Evolutionary conservation across 2,797 vertebrate genomes (phyloP).

Genomic region (Todus mexicanus): DNA sequence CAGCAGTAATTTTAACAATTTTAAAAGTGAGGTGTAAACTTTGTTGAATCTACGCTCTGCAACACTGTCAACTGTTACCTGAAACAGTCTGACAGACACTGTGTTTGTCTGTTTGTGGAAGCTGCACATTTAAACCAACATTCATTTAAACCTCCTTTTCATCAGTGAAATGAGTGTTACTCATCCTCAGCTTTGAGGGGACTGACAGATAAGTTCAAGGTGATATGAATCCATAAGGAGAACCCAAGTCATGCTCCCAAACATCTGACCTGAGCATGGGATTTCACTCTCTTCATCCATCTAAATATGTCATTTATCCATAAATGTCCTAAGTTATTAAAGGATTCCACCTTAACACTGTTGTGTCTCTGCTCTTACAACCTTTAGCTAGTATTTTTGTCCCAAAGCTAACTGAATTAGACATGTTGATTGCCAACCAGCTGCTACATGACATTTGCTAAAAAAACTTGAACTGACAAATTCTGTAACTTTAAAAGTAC

Average conservation of each 20-base stretch:
- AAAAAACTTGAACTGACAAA: not conserved
- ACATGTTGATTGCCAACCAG: not conserved
- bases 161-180: not conserved
- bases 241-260: not conserved
- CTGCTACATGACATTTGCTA: not conserved
- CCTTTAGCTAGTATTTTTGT: not conserved
- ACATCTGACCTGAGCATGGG: not conserved
- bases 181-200: not conserved
- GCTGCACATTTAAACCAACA: not conserved
- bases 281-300: not conserved
- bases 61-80: not conserved
- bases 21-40: not conserved
- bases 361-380: not conserved
- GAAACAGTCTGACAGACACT: not conserved
- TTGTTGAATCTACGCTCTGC: not conserved
- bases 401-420: not conserved
- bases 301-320: not conserved
- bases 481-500: not conserved
- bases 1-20: not conserved
- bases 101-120: not conserved
- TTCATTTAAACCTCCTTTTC: not conserved
- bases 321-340: not conserved
- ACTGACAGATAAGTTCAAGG: not conserved
- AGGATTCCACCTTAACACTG: not conserved
- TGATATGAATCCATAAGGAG: rapidly evolving